Evolutionary conservation across 2,888 invertebrate species (phyloP).

Genomic region (Carabus problematicus): DNA sequence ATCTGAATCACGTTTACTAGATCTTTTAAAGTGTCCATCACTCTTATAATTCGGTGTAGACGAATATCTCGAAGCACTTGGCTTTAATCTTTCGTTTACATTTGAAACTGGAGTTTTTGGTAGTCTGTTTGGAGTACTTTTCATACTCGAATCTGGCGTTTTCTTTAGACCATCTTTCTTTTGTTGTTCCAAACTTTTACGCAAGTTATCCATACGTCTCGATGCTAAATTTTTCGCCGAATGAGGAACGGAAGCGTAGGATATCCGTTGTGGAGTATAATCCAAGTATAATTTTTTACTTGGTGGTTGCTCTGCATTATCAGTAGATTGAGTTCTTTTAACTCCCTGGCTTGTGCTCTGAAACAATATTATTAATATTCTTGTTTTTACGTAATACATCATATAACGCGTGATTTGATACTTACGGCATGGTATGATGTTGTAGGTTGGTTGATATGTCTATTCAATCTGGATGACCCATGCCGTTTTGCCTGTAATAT

Average conservation of each 20-base stretch:
- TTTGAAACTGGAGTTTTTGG: no score
- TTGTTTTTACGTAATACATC: background rate
- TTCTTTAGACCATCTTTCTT: no score
- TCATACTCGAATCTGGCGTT: background rate
- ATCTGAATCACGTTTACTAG: background rate
- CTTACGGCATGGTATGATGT: slow-evolving; percentile 9
- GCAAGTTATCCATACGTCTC: slow-evolving; percentile 16
- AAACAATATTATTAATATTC: background rate
- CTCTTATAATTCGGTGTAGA: background rate
- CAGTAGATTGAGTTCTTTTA: background rate
- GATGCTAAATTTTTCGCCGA: slow-evolving; percentile 16
- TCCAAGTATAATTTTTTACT: slow-evolving; percentile 7
- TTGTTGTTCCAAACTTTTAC: slow-evolving; percentile 17
- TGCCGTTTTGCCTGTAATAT: slow-evolving; percentile 20
- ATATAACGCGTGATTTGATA: background rate
- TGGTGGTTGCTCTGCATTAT: slow-evolving; percentile 13
- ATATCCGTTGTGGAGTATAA: background rate
- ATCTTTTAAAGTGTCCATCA: background rate
- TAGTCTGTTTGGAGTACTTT: no score
- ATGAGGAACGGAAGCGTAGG: no score
- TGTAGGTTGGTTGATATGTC: background rate
- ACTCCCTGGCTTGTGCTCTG: background rate
- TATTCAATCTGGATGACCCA: background rate
- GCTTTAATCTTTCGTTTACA: no score
- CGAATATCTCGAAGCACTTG: background rate